Evolutionary conservation across 2,113 vertebrate genomes (phyloP).

Genomic region (Platysteira castanea): DNA sequence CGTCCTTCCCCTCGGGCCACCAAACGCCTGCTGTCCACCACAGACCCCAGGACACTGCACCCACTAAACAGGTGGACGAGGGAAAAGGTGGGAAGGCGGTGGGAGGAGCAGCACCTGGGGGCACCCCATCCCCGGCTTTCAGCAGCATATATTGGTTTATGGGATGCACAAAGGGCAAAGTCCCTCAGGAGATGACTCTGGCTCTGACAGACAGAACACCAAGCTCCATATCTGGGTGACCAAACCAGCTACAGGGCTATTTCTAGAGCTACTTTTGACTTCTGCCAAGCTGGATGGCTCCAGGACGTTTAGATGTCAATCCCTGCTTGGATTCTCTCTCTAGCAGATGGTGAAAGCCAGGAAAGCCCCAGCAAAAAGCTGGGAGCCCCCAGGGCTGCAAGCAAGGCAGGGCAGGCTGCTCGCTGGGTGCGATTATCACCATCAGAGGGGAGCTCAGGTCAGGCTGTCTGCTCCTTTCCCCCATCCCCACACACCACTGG

Average conservation of each 20-base stretch:
- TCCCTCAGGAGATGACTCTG: neutral
- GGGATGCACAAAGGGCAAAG: neutral
- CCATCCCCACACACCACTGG: neutral
- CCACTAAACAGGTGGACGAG: fast-evolving
- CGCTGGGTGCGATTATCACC: fast-evolving
- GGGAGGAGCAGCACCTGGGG: neutral
- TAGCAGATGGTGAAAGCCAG: neutral
- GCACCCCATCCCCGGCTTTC: neutral
- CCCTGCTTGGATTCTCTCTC: neutral
- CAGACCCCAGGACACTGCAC: neutral
- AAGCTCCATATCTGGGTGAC: neutral
- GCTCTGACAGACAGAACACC: fast-evolving
- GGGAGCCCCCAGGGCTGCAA: neutral
- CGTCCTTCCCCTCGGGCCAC: neutral
- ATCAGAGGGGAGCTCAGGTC: neutral
- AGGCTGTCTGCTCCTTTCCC: neutral
- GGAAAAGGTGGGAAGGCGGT: fast-evolving
- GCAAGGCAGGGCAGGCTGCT: neutral
- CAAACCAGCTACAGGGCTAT: neutral
- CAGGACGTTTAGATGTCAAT: neutral
- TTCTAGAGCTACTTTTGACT: neutral
- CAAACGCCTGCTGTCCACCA: fast-evolving
- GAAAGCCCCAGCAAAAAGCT: neutral
- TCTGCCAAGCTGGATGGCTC: neutral
- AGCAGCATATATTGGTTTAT: neutral